These are phyloP conservation scores for Heterotilapia buettikoferi DNA, from an alignment of 2,113 vertebrate genomes.

Conservation along the genomic window DNA sequence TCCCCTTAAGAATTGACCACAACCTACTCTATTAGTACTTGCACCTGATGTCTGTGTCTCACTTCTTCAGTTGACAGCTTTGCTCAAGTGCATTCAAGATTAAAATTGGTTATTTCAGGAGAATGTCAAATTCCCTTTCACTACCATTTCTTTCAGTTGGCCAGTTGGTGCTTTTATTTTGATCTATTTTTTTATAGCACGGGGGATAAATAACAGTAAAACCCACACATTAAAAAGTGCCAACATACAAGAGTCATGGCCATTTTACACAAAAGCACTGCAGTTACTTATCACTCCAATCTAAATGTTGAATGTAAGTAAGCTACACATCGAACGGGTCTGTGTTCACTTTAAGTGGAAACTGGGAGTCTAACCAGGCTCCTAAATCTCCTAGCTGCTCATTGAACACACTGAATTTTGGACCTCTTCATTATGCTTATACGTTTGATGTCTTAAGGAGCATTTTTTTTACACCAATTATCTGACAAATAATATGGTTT, in stretches of 20 bases:
- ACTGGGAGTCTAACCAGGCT: not conserved
- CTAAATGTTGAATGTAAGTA: not conserved
- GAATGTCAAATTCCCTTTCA: not conserved
- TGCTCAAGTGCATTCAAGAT: not conserved
- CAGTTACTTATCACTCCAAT: not conserved
- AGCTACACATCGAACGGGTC: not conserved
- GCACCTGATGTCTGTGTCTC: not conserved
- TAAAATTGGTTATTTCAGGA: not conserved
- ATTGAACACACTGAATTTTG: not conserved
- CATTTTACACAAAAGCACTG: not conserved
- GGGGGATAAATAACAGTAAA: not conserved
- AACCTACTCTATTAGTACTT: not conserved
- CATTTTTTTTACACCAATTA: not conserved
- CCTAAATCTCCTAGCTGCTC: not conserved
- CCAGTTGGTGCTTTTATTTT: not conserved
- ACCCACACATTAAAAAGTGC: not conserved
- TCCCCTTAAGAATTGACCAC: not conserved
- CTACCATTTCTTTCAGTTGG: not conserved
- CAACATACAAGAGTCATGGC: not conserved
- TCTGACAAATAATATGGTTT: not conserved
- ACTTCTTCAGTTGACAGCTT: not conserved
- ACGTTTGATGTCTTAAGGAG: not conserved
- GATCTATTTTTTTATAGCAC: not conserved
- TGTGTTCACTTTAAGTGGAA: not conserved
- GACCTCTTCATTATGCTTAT: not conserved